phyloP scores from a whole-genome alignment of 1,140 invertebrate genomes.

The Heliothis virescens region DNA sequence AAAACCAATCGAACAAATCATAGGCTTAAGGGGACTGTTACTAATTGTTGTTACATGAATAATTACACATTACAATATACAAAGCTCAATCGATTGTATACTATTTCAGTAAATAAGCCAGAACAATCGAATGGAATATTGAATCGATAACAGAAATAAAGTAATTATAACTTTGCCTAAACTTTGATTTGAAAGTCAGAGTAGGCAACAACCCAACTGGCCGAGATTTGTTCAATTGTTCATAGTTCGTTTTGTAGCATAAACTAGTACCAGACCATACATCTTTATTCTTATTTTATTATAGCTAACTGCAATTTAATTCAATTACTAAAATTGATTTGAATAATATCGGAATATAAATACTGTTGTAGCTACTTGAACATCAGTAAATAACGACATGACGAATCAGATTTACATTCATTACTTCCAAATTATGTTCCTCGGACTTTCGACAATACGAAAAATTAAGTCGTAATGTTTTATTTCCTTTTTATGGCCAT shows the following conservation, averaged over 20 bases:
- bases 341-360: too few species aligned
- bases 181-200: not conserved
- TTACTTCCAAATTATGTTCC: not conserved
- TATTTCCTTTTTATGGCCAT: slow-evolving; percentile 25
- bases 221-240: not conserved
- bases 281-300: not conserved
- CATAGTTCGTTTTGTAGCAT: not conserved
- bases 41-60: too few species aligned
- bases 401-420: not conserved
- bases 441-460: not conserved
- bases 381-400: not conserved
- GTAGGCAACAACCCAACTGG: too few species aligned
- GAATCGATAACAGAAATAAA: not conserved
- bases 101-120: not conserved
- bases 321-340: too few species aligned
- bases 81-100: too few species aligned
- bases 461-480: slow-evolving; percentile 12
- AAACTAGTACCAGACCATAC: not conserved
- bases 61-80: too few species aligned
- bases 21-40: too few species aligned
- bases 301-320: too few species aligned
- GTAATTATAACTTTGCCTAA: slow-evolving; percentile 8
- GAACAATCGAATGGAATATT: not conserved
- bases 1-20: too few species aligned
- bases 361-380: not conserved